Percentiles rank a stretch among this genome's conserved stretches.
Evolutionary conservation across 1,140 invertebrate genomes (phyloP).

Genomic region (Phenacoccus solenopsis): DNA sequence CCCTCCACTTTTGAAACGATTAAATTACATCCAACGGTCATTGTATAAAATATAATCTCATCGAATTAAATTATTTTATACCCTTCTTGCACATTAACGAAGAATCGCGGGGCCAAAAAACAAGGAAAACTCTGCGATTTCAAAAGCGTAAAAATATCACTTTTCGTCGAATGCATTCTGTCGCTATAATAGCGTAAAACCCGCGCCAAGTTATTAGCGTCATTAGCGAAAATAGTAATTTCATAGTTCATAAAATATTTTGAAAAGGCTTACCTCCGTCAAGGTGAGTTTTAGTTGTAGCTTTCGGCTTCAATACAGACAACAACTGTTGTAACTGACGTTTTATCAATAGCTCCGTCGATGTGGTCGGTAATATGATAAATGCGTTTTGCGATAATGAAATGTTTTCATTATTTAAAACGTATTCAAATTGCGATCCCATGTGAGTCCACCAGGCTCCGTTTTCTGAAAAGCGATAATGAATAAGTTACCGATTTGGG

Average conservation of each 20-base stretch:
- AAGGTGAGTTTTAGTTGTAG: not conserved
- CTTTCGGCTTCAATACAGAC: not conserved
- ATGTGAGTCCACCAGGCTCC: not conserved
- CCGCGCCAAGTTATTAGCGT: no score
- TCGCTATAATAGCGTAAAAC: no score
- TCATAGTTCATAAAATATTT: constrained; percentile 3
- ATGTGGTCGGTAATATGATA: not conserved
- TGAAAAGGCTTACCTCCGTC: not conserved
- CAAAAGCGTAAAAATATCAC: no score
- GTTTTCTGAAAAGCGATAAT: not conserved
- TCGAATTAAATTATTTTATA: no score
- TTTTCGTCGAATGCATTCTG: no score
- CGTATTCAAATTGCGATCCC: not conserved
- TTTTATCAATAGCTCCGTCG: not conserved
- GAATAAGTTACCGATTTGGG: no score
- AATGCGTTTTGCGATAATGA: not conserved
- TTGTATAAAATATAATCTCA: no score
- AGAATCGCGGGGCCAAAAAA: no score
- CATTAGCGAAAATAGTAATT: not conserved
- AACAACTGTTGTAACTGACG: not conserved
- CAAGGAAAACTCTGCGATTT: no score
- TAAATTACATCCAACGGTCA: no score
- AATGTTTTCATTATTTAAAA: not conserved
- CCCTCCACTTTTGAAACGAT: no score
- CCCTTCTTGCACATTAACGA: no score